Evolutionary conservation across 2,113 vertebrate genomes (phyloP).

Genomic region (Chloebia gouldiae): DNA sequence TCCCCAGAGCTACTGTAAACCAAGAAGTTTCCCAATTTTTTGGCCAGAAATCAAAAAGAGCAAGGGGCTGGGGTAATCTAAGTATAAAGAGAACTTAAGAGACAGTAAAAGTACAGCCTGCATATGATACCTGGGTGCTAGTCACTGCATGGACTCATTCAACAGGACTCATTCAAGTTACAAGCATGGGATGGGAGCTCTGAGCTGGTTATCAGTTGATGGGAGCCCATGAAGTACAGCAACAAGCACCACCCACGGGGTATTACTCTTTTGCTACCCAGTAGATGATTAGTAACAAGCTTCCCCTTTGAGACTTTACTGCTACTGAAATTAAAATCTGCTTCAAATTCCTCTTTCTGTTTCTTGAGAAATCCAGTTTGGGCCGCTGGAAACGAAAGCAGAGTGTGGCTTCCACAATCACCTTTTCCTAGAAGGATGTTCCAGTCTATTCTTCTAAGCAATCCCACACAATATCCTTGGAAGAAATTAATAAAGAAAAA

Average conservation of each 20-base stretch:
- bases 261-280: background rate
- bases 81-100: background rate
- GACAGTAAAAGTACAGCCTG: background rate
- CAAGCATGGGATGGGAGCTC: background rate
- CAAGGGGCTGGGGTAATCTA: background rate
- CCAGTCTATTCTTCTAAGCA: background rate
- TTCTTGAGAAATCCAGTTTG: background rate
- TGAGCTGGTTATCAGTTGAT: background rate
- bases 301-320: background rate
- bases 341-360: background rate
- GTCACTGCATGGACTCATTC: background rate
- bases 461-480: background rate
- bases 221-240: accelerated
- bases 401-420: background rate
- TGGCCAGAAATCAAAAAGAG: background rate
- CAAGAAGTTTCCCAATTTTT: background rate
- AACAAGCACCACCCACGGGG: background rate
- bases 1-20: background rate
- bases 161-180: background rate
- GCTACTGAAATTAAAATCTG: background rate
- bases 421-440: background rate
- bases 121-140: background rate
- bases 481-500: background rate
- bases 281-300: background rate
- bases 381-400: background rate